Percentiles rank a stretch among this genome's conserved stretches.
Conservation (phyloP, 2,113 vertebrate genomes). For the Variabilichromis moorii region DNA sequence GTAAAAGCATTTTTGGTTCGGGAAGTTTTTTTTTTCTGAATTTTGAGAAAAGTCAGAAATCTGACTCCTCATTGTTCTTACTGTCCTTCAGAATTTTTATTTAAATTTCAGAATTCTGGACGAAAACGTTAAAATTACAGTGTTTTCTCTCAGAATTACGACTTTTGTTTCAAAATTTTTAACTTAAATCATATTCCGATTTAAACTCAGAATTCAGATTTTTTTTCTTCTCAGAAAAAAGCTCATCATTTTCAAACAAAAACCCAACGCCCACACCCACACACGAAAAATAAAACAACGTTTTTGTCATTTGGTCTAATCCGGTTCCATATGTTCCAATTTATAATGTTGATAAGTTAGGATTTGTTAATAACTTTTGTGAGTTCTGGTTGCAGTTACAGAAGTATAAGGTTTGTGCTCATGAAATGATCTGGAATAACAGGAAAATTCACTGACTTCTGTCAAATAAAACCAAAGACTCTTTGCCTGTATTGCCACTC, state of each 20-base stretch:
- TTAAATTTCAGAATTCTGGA: not conserved
- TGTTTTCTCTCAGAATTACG: not conserved
- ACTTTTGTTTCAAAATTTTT: not conserved
- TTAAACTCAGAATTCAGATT: not conserved
- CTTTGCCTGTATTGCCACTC: not conserved
- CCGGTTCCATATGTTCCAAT: not conserved
- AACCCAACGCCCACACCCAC: not conserved
- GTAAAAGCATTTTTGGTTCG: too few relatives aligned
- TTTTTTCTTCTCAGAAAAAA: fast-evolving
- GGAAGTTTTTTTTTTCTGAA: not conserved
- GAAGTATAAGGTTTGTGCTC: not conserved
- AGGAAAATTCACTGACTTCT: not conserved
- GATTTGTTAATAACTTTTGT: not conserved
- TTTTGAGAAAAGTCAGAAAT: not conserved
- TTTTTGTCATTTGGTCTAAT: not conserved
- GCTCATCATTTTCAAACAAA: not conserved
- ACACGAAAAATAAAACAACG: not conserved
- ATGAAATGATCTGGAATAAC: not conserved
- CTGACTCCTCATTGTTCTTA: not conserved
- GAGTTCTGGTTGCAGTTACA: not conserved
- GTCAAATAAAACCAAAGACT: not conserved
- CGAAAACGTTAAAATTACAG: not conserved
- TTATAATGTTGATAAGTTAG: fast-evolving
- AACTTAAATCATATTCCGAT: not conserved
- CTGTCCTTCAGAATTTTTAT: not conserved